Percentiles rank a stretch among this genome's conserved stretches.
phyloP scores from a whole-genome alignment of 2,113 vertebrate genomes.

The Tragelaphus imberbis region DNA sequence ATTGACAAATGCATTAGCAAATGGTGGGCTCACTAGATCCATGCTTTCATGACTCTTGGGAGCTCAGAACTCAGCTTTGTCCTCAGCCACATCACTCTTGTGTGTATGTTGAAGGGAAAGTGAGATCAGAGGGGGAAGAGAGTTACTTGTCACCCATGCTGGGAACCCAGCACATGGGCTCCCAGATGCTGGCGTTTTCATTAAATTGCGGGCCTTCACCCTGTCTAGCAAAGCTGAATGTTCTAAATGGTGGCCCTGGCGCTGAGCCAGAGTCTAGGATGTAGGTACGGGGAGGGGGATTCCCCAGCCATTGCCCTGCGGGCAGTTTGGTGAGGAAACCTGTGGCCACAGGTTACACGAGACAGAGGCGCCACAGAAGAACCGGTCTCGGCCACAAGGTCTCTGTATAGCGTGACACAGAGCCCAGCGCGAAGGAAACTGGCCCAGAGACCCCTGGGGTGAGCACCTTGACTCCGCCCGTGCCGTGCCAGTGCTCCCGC shows the following conservation, averaged over 20 bases:
- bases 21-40: neutral
- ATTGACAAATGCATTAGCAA: too few species aligned
- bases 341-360: neutral
- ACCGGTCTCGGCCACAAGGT: neutral
- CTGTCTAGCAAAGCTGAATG: neutral
- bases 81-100: neutral
- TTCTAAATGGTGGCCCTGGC: neutral
- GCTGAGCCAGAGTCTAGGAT: neutral
- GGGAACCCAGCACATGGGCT: neutral
- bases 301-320: neutral
- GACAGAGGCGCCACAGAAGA: neutral
- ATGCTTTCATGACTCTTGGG: neutral
- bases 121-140: neutral
- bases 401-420: neutral
- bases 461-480: neutral
- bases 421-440: neutral
- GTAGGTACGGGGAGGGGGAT: accelerated
- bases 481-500: slow-evolving; percentile 15
- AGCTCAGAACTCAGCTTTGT: neutral
- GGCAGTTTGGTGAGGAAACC: neutral
- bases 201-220: neutral
- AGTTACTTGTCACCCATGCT: neutral
- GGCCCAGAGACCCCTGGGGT: neutral
- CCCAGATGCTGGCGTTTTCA: neutral
- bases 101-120: neutral